A percentile compares a stretch with the other conserved stretches of the same genome.
Conservation (phyloP, 2,888 invertebrate genomes). For the Encarsia formosa region DNA sequence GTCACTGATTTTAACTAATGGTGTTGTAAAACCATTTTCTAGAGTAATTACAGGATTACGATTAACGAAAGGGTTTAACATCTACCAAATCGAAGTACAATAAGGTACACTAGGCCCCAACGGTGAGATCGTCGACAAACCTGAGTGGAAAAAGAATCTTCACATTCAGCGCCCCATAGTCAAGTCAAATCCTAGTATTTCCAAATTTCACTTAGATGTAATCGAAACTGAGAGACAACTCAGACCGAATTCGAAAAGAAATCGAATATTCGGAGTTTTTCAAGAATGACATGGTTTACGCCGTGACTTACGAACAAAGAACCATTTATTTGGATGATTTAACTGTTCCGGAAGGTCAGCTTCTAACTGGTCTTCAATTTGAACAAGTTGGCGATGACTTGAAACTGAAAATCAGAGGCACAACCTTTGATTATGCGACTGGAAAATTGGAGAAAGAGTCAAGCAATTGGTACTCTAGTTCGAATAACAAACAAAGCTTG, state of each 20-base stretch:
- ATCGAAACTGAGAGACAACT: constrained; percentile 1
- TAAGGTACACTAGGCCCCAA: constrained; percentile 66
- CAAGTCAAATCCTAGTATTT: background rate
- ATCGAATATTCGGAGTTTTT: constrained; percentile 53
- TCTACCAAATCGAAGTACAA: constrained; percentile 78
- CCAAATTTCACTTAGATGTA: background rate
- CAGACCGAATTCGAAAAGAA: constrained; percentile 41
- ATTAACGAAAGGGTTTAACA: constrained; percentile 67
- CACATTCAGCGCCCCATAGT: constrained; percentile 29
- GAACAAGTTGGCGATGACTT: constrained; percentile 74
- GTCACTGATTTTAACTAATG: too few species aligned
- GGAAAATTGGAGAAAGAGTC: constrained; percentile 62
- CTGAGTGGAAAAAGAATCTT: constrained; percentile 66
- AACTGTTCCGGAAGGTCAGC: constrained; percentile 60
- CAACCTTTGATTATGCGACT: constrained; percentile 73
- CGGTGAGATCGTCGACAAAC: constrained; percentile 59
- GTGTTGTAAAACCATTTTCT: constrained; percentile 22
- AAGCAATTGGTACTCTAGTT: constrained; percentile 78
- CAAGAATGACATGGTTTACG: constrained; percentile 66
- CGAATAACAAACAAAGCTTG: constrained; percentile 64
- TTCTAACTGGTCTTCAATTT: constrained; percentile 75
- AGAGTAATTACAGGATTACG: constrained; percentile 78
- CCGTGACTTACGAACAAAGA: constrained; percentile 69
- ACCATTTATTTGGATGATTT: constrained; percentile 79
- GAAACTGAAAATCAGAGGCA: constrained; percentile 75